Percentiles rank a stretch among this genome's conserved stretches.
Conservation (phyloP, 1,140 invertebrate species). For the Melitaea cinxia region DNA sequence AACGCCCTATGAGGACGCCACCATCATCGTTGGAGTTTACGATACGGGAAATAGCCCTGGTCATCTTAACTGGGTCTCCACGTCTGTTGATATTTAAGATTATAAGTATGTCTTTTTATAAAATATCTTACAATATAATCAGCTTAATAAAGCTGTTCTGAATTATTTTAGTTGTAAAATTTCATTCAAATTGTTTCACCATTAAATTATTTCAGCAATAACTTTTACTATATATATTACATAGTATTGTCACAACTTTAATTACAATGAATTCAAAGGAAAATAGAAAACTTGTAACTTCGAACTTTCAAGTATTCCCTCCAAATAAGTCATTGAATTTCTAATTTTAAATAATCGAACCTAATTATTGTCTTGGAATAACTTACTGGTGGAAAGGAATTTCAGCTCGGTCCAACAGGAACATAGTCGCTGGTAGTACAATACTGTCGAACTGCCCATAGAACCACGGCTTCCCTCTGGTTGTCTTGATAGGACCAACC, state of each 20-base stretch:
- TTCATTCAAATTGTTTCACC: no score
- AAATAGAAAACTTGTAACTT: not conserved
- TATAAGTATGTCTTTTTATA: no score
- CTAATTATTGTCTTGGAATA: not conserved
- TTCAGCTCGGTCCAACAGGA: slow-evolving; percentile 83
- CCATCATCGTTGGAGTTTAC: slow-evolving; percentile 88
- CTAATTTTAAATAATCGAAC: no score
- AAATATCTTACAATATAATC: no score
- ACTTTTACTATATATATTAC: no score
- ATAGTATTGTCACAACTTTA: no score
- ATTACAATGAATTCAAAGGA: no score
- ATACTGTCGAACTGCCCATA: slow-evolving; percentile 87
- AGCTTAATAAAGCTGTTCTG: no score
- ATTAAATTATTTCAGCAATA: no score
- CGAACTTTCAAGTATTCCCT: no score
- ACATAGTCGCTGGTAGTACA: slow-evolving; percentile 84
- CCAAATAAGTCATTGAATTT: no score
- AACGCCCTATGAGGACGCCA: slow-evolving; percentile 87
- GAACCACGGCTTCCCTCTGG: slow-evolving; percentile 86
- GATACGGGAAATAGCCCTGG: slow-evolving; percentile 87
- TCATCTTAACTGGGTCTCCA: slow-evolving; percentile 87
- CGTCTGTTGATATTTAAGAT: slow-evolving; percentile 63
- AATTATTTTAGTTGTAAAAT: no score
- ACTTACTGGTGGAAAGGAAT: slow-evolving; percentile 81
- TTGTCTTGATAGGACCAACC: slow-evolving; percentile 84